Percentiles rank a stretch among this genome's conserved stretches.
Evolutionary conservation across 2,888 invertebrate species (phyloP).

Genomic region (Meiosimyza platycephala): DNA sequence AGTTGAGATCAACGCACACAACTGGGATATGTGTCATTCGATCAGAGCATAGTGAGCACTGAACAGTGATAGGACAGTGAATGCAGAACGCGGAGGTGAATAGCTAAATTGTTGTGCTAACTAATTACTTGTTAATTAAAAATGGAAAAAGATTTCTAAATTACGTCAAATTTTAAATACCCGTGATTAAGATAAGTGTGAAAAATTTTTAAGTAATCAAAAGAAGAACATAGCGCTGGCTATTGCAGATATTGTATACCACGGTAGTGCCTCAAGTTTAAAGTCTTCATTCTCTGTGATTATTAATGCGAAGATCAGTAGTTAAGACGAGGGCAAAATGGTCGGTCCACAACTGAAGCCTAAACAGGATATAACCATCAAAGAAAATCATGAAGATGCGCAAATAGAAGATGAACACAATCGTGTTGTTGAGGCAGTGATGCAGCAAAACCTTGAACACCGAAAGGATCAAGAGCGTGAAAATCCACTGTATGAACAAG

Average conservation of each 20-base stretch:
- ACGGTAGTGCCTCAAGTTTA: too few relatives aligned
- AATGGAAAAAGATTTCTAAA: background rate
- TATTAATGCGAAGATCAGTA: too few relatives aligned
- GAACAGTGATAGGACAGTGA: conserved; percentile 37
- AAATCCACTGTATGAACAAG: too few relatives aligned
- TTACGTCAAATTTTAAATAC: background rate
- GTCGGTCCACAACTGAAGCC: background rate
- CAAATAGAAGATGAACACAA: too few relatives aligned
- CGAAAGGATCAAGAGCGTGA: too few relatives aligned
- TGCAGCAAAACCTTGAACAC: too few relatives aligned
- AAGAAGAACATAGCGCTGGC: background rate
- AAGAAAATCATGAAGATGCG: background rate
- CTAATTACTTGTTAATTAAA: conserved; percentile 25
- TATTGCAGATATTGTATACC: too few relatives aligned
- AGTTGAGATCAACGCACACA: too few relatives aligned
- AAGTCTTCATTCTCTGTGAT: too few relatives aligned
- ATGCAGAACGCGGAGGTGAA: background rate
- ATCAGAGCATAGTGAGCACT: conserved; percentile 40
- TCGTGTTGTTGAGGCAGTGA: too few relatives aligned
- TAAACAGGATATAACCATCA: background rate
- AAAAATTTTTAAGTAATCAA: background rate
- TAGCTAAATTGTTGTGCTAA: background rate
- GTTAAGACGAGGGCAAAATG: background rate
- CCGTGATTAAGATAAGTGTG: conserved; percentile 15
- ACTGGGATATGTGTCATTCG: too few relatives aligned